Evolutionary conservation across 1,140 invertebrate genomes (phyloP), one percentile per base, ranked within the genome.

Genomic region (Aphelenchoides avenae): DNA sequence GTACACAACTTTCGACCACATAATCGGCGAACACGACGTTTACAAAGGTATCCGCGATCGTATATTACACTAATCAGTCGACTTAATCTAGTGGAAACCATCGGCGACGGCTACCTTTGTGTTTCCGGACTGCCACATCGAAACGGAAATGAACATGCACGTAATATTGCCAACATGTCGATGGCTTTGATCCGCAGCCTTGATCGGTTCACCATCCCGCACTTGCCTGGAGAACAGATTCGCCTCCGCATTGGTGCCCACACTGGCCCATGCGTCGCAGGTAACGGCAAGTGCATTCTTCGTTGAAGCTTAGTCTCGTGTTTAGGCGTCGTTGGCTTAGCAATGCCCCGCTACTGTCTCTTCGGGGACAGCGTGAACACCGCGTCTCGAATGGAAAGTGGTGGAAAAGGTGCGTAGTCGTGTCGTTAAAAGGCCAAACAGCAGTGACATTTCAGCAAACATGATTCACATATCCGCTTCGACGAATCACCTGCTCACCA

Each of bases 1-100:
- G 68, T 95, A 95, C 78, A 93, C 90, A 34, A 82, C 89, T 52
- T 93, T 95, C 78, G 91, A 95, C 80, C 83, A 86, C 64, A 91
- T 93, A 71, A 92, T 94, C 57, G 86, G 86, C 78, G 87, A 88
- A 51, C 93, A 91, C 76, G 89, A 94, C 77, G 91, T 94, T 9
- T 95, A 94, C 77, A 94, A 94, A 81, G 91, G 46, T n/a, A n/a
- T n/a, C n/a, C n/a, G n/a, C n/a, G n/a, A n/a, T n/a, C n/a, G n/a
- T n/a, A n/a, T n/a, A n/a, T n/a, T n/a, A n/a, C n/a, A n/a, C n/a
- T n/a, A n/a, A n/a, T n/a, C n/a, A n/a, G n/a, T n/a, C n/a, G n/a
- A n/a, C n/a, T n/a, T n/a, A n/a, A n/a, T n/a, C n/a, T n/a, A n/a
- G n/a, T n/a, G 9, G 91, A 95, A 80, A 95, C 91, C 15, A 36